Evolutionary conservation across 1,140 invertebrate species (phyloP), one percentile per base, ranked within the genome.

Genomic region (Rhagoletis zephyria): DNA sequence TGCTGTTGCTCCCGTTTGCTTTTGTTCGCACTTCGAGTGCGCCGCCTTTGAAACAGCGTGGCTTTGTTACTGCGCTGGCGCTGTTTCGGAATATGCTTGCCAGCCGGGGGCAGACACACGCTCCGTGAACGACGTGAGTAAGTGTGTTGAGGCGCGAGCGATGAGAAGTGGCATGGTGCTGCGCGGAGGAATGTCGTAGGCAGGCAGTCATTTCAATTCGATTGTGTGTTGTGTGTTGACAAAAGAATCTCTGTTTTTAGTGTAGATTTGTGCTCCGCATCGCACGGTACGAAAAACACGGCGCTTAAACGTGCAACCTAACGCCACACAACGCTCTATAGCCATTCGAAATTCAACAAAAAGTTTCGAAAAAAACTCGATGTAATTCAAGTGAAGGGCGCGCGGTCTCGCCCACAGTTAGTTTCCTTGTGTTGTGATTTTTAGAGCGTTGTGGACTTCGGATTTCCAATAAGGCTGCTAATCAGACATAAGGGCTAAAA

Each of bases 231-330:
- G 87, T 87, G 74, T 87, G 86, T 59, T 88, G 87, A 88, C 87
- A 88, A 88, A 88, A 89, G 87, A 90, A 91, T 89, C 81, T 90
- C 89, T 89, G 89, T 89, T 90, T 90, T 91, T 91, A 93, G 91
- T 92, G 91, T 92, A 92, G 89, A 91, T 91, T 91, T 90, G 90
- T 89, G 89, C 91, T 92, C 91, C 91, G 91, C 91, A 90, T 89
- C 89, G 90, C 90, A 88, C 90, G 89, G 92, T 91, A 90, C 85
- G 89, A 89, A 89, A 85, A 4, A 86, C 90, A 90, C 16, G 67
- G 65, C 40, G 74, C 4, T 70, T 70, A 48, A 48, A 5, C 48
- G 74, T 81, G 74, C 45, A 81, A n/a, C 16, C 10, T 56, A 81
- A 30, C 74, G 42, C 19, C 51, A 81, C 4, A 81, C 70, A 45